Percentiles rank a stretch among this genome's conserved stretches.
Evolutionary conservation across 2,797 vertebrate species (phyloP).

Genomic region (Morelia viridis): DNA sequence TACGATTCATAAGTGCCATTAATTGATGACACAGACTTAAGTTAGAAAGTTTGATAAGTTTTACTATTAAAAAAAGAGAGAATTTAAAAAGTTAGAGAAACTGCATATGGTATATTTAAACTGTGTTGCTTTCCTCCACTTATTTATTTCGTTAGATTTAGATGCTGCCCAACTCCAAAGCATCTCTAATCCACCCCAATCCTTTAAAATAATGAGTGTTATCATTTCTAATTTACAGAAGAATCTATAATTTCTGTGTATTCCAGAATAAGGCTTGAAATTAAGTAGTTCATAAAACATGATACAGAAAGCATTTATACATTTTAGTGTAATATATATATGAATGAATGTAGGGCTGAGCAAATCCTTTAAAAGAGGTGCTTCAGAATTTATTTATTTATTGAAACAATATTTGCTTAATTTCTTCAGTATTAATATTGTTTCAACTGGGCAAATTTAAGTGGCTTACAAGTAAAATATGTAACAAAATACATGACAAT

Average conservation of each 20-base stretch:
- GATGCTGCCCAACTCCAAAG: background rate
- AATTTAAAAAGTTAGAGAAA: background rate
- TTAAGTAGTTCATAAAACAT: background rate
- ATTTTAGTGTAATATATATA: no score
- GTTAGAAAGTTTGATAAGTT: background rate
- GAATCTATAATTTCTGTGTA: background rate
- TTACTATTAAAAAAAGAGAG: background rate
- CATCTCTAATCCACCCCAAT: background rate
- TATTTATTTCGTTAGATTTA: no score
- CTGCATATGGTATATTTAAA: no score
- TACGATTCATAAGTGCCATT: background rate
- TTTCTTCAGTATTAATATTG: no score
- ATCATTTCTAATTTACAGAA: background rate
- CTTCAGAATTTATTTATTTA: no score
- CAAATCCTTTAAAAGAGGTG: no score
- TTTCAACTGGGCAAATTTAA: no score
- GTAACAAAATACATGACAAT: no score
- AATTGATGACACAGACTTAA: background rate
- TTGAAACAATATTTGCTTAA: no score
- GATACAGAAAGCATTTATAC: background rate
- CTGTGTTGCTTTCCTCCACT: no score
- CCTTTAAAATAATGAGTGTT: background rate
- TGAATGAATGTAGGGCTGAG: no score
- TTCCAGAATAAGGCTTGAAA: background rate
- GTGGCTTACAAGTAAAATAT: no score